Evolutionary conservation across 2,797 vertebrate species (phyloP), one percentile per base, ranked within the genome.

Genomic region (Myotis myotis): DNA sequence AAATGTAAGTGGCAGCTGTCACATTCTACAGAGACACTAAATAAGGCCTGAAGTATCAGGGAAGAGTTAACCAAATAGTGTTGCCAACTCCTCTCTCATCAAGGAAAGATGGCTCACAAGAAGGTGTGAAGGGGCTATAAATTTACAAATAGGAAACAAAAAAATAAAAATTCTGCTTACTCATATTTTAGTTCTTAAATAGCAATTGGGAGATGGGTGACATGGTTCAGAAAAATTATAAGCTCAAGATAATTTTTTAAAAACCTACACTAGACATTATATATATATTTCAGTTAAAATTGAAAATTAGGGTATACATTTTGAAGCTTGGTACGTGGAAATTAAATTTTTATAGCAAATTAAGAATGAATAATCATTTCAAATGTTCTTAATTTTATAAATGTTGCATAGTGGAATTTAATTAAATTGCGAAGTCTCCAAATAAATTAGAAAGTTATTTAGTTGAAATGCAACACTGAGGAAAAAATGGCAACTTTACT

Each of bases 301-400:
- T 41, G 15, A 78, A 93, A 95, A 60, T 23, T 38, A 60, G 20
- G 30, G 11, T 1, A 30, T 38, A 66, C 8, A 91, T 87, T 83
- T 71, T 87, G 47, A 97, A 53, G 15, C 8, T 68, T 84, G 36
- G 23, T 17, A 64, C 68, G 60, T 53, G 19, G 17, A 72, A 95
- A 78, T 49, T 80, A 70, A 87, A 23, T 49, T 2, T 25, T 51
- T 25, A n/a, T 19, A 89, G 17, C 12, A 85, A 92, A 51, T 79
- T 38, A 66, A 13, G 25, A 68, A 51, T 87, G 75, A 87, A 83
- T 28, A 71, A 88, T 71, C 17, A 55, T 91, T 89, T 66, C 9
- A 80, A 89, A 68, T 68, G 62, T 11, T 55, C 64, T 57, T 92
- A 83, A 91, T 87, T 83, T 79, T 72, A 38, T 51, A 78, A 80